phyloP scores from a whole-genome alignment of 2,113 vertebrate genomes.

The Pleuronectes platessa region DNA sequence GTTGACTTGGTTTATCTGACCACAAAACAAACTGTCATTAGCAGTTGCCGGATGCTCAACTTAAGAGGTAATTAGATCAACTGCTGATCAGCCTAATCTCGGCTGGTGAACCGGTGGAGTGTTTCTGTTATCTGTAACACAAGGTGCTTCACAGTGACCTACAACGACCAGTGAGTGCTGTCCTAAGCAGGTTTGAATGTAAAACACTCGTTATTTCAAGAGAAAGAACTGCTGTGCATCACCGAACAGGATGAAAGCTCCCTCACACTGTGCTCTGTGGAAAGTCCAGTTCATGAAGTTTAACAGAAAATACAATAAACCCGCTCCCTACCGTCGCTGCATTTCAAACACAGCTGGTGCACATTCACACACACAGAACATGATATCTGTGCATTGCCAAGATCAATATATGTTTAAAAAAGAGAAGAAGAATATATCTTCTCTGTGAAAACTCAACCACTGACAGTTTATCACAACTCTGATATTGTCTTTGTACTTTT shows the following conservation, averaged over 20 bases:
- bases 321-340: not conserved
- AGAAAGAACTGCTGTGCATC: not conserved
- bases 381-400: not conserved
- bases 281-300: conserved; percentile 13
- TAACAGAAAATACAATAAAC: conserved; percentile 12
- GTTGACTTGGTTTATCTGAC: not conserved
- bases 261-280: not conserved
- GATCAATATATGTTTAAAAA: not conserved
- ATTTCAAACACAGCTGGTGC: conserved; percentile 49
- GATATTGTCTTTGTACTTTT: not conserved
- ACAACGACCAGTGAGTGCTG: not conserved
- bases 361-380: conserved; percentile 17
- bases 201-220: not conserved
- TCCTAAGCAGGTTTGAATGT: not conserved
- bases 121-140: not conserved
- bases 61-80: conserved; percentile 60
- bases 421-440: not conserved
- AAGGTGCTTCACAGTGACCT: conserved; percentile 3
- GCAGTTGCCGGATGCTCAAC: conserved; percentile 16
- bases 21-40: not conserved
- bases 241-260: not conserved
- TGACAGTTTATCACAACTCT: not conserved
- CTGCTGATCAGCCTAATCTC: conserved; percentile 47
- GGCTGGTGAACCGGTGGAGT: not conserved
- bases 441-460: not conserved